phyloP scores from a whole-genome alignment of 1,140 invertebrate species.

The Diplogasteroides magnus region DNA sequence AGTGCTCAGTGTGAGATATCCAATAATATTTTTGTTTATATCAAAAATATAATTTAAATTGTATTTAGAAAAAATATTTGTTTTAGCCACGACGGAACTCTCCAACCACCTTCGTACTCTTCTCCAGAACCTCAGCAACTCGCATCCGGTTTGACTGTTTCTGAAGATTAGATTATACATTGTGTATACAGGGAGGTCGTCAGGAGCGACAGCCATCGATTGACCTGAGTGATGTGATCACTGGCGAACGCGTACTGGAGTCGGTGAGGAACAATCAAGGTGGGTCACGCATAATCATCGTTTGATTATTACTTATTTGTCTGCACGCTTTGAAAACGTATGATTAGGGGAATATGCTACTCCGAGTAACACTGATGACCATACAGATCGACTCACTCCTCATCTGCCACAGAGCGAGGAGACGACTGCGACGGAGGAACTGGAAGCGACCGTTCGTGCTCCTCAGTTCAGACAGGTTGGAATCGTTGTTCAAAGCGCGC shows the following conservation, averaged over 20 bases:
- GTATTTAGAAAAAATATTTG: too few relatives aligned
- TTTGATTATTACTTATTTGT: constrained; percentile 6
- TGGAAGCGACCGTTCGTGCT: constrained; percentile 10
- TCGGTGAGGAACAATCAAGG: constrained; percentile 10
- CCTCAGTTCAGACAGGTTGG: constrained; percentile 11
- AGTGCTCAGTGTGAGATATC: too few relatives aligned
- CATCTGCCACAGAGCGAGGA: neutral
- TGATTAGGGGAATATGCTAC: neutral
- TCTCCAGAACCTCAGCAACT: too few relatives aligned
- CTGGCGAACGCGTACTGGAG: constrained; percentile 11
- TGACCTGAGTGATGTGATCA: constrained; percentile 12
- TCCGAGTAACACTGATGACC: neutral
- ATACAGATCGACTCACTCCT: constrained; percentile 2
- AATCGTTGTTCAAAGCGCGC: neutral
- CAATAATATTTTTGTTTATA: too few relatives aligned
- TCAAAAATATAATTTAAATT: too few relatives aligned
- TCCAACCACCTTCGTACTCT: too few relatives aligned
- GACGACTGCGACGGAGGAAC: constrained; percentile 6
- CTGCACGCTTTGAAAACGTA: neutral
- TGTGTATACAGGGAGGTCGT: too few relatives aligned
- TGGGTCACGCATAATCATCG: neutral
- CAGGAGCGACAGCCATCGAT: constrained; percentile 50
- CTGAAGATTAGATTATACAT: too few relatives aligned
- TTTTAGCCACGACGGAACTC: too few relatives aligned
- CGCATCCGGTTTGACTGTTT: too few relatives aligned